A percentile compares a stretch with the other conserved stretches of the same genome.
These are phyloP conservation scores for Mus spretus DNA, from an alignment of 2,797 vertebrate genomes.

Conservation along the genomic window DNA sequence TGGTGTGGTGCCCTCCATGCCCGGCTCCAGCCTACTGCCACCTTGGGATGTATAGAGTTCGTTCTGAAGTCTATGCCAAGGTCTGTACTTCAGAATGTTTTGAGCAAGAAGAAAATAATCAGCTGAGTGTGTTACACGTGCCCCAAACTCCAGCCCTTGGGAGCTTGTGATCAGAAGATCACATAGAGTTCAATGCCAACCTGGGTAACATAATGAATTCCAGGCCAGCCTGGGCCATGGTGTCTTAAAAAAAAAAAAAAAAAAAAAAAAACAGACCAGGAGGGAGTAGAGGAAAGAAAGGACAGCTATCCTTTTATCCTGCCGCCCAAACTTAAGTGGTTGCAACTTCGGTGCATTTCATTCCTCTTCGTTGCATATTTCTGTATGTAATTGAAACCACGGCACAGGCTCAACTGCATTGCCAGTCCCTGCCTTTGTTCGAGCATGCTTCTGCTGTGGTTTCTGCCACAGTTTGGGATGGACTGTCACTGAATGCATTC, in stretches of 20 bases:
- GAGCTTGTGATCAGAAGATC: too few species aligned
- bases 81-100: neutral
- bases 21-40: neutral
- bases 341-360: neutral
- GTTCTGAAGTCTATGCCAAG: neutral
- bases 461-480: neutral
- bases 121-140: neutral
- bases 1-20: neutral
- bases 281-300: neutral
- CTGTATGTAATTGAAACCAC: neutral
- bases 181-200: neutral
- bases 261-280: neutral
- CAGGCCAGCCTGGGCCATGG: neutral
- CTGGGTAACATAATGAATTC: neutral
- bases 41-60: neutral
- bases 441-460: neutral
- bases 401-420: neutral
- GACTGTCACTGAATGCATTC: neutral
- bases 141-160: neutral
- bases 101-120: neutral
- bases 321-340: accelerated
- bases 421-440: neutral
- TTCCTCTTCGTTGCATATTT: neutral
- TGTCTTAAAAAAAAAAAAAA: too few species aligned
- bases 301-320: neutral